Conservation (phyloP, 2,797 vertebrate species). For the Pagetopsis macropterus region DNA sequence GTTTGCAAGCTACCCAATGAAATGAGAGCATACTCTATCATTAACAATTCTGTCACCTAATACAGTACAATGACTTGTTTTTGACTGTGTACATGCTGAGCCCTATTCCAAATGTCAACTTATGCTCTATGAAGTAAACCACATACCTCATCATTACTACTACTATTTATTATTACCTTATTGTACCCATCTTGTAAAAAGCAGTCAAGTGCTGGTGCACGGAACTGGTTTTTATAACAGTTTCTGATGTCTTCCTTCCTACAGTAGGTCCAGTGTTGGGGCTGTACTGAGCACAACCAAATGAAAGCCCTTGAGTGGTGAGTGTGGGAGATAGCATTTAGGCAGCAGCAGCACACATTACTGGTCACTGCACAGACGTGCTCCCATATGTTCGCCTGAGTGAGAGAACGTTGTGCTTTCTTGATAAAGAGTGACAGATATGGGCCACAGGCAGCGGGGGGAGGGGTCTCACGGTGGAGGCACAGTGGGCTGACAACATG, state of each 20-base stretch:
- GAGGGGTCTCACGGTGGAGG: slow-evolving; percentile 36
- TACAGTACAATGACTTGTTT: not conserved
- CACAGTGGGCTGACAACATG: slow-evolving; percentile 20
- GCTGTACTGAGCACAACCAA: not conserved
- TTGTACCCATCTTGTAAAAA: not conserved
- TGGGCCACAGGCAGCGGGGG: slow-evolving; percentile 59
- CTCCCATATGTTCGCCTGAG: slow-evolving; percentile 38
- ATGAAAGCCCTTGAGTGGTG: not conserved
- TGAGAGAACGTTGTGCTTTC: slow-evolving; percentile 43
- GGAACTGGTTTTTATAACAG: not conserved
- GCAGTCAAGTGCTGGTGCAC: not conserved
- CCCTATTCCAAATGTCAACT: not conserved
- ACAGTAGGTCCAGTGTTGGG: not conserved
- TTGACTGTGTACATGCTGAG: not conserved
- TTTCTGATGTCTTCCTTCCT: slow-evolving; percentile 12
- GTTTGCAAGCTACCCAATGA: not conserved
- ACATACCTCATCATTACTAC: not conserved
- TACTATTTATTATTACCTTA: not conserved
- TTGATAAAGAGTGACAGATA: slow-evolving; percentile 71
- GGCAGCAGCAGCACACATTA: slow-evolving; percentile 26
- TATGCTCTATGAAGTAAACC: not conserved
- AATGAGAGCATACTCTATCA: not conserved
- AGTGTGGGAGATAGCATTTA: slow-evolving; percentile 14
- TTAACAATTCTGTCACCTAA: not conserved
- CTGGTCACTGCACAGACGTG: slow-evolving; percentile 29